Evolutionary conservation across 2,888 invertebrate species (phyloP), one percentile per base, ranked within the genome.

Genomic region (Tanypteryx hageni): DNA sequence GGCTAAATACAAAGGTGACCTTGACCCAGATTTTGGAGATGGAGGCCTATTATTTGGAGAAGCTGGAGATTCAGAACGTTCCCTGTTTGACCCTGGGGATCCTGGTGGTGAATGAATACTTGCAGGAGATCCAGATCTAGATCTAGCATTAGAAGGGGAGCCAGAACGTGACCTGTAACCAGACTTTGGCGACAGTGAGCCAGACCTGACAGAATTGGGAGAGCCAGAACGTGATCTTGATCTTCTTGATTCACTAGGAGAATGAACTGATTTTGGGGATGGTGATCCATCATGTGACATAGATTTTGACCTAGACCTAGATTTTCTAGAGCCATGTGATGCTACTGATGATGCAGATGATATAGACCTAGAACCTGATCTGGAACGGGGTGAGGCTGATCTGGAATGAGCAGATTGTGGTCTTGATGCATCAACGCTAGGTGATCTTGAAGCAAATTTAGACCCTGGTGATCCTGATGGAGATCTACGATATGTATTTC

Each of bases 21-120:
- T 93, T 61, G 94, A 94, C 44, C 94, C 91, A 10, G 94, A 94
- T 61, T 94, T 93, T 27, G 94, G 94, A 68, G 93, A 93, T 22
- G 92, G 92, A 31, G 93, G 93, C 93, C 93, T 92, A 18, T 93
- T 93, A n/a, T 92, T 81, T 84, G 94, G 94, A 83, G 93, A 93
- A 18, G 94, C 94, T 27, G 93, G 93, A 0, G 95, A 95, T 4
- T 94, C 94, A 64, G 94, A 95, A 22, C 94, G 94, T 3, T 95
- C 95, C 91, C 89, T 89, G 13, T 64, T 61, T 44, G 89, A 68
- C 0, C 89, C 64, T 3, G 61, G 64, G 18, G 83, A 83, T 83
- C 57, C 83, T 13, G 44, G 31, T 44, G 44, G 44, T 4, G 83
- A 83, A 82, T 16, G 82, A 44, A 16, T 56, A 83, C 94, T 94